Conservation (phyloP, 2,888 invertebrate species). For the Cryptus armator region DNA sequence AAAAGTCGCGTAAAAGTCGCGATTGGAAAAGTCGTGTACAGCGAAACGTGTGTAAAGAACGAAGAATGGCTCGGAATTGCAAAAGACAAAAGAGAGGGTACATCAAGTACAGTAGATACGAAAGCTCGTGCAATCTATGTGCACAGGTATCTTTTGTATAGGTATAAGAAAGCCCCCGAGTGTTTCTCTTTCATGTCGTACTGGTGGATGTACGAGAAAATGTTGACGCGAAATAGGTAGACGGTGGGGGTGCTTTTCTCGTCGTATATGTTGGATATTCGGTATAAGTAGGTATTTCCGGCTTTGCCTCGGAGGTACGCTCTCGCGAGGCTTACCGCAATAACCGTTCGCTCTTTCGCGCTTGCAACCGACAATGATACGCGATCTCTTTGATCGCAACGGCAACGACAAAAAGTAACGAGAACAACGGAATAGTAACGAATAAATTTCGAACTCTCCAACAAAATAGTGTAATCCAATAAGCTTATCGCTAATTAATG, state of each 20-base stretch:
- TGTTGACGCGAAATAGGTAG: conserved; percentile 24
- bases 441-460: conserved; percentile 9
- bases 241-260: conserved; percentile 29
- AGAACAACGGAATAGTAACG: background rate
- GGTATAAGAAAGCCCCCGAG: background rate
- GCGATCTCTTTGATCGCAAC: conserved; percentile 13
- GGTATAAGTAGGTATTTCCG: conserved; percentile 45
- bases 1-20: background rate
- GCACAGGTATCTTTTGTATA: conserved; percentile 4
- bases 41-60: too few relatives aligned
- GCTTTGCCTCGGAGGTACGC: conserved; percentile 28
- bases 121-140: background rate
- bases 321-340: background rate
- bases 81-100: conserved; percentile 14
- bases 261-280: background rate
- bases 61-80: conserved; percentile 39
- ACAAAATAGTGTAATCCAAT: background rate
- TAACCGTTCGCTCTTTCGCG: background rate
- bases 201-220: conserved; percentile 25
- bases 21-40: too few relatives aligned
- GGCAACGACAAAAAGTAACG: background rate
- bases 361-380: background rate
- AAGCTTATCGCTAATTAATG: background rate
- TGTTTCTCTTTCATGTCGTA: conserved; percentile 49
- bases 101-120: background rate